A percentile compares a stretch with the other conserved stretches of the same genome.
phyloP scores from a whole-genome alignment of 2,797 vertebrate genomes.

The Esox lucius region DNA sequence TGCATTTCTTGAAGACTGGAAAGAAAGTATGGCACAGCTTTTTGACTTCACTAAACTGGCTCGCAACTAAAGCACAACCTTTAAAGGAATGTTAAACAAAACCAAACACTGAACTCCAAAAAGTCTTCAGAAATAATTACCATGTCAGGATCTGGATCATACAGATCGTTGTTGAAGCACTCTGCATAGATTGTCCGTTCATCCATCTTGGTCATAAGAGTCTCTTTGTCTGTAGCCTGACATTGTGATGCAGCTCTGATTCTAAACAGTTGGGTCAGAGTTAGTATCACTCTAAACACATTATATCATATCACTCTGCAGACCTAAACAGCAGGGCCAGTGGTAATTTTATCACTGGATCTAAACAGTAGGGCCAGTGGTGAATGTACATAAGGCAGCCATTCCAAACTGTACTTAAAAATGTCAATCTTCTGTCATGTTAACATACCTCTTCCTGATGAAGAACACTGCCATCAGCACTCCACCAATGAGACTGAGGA shows the following conservation, averaged over 20 bases:
- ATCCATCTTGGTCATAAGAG: constrained; percentile 47
- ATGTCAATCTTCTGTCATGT: neutral
- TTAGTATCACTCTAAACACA: neutral
- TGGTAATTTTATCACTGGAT: too few relatives aligned
- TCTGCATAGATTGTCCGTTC: constrained; percentile 31
- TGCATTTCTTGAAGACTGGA: neutral
- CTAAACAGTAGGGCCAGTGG: too few relatives aligned
- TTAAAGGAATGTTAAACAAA: neutral
- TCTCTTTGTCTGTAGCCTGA: constrained; percentile 44
- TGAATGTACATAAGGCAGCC: too few relatives aligned
- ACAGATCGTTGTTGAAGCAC: constrained; percentile 49
- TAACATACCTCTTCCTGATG: constrained; percentile 65
- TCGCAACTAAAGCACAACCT: neutral
- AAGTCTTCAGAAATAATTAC: constrained; percentile 8
- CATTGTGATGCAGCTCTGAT: constrained; percentile 3
- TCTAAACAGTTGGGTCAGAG: neutral
- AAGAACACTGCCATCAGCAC: constrained; percentile 56
- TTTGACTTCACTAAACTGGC: neutral
- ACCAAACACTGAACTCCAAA: neutral
- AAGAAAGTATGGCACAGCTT: neutral
- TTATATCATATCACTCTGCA: too few relatives aligned
- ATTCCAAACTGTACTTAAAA: too few relatives aligned
- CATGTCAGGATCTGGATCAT: constrained; percentile 38
- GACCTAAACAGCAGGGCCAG: too few relatives aligned
- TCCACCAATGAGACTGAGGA: constrained; percentile 55